Conservation (phyloP, 2,113 vertebrate genomes). For the Chionomys nivalis region DNA sequence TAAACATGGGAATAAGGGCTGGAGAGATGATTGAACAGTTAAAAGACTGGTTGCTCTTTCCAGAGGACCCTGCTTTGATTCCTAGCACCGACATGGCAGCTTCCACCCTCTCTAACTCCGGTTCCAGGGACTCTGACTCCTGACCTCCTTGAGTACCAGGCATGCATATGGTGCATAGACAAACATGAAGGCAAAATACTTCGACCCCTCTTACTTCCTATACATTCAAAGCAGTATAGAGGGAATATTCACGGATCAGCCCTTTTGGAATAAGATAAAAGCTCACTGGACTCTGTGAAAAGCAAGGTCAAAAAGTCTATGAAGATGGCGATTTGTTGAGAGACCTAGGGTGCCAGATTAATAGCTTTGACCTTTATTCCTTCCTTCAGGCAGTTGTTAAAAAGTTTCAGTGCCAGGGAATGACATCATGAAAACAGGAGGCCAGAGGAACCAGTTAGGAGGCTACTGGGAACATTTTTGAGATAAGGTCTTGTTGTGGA, state of each 20-base stretch:
- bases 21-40: not conserved
- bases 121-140: not conserved
- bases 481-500: constrained; percentile 57
- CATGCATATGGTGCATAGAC: not conserved
- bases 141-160: not conserved
- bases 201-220: not conserved
- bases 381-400: not conserved
- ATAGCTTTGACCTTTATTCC: constrained; percentile 37
- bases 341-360: not conserved
- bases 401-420: not conserved
- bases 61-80: not conserved
- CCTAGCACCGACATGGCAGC: not conserved
- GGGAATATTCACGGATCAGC: too few relatives aligned
- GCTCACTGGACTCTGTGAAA: not conserved
- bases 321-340: not conserved
- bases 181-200: not conserved
- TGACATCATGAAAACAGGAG: constrained; percentile 44
- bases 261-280: not conserved
- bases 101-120: not conserved
- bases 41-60: not conserved
- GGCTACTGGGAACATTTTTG: not conserved
- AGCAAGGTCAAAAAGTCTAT: not conserved
- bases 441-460: constrained; percentile 59
- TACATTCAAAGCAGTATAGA: not conserved
- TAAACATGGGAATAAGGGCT: not conserved